Evolutionary conservation across 2,888 invertebrate species (phyloP).

Genomic region (Harpalus rufipes): DNA sequence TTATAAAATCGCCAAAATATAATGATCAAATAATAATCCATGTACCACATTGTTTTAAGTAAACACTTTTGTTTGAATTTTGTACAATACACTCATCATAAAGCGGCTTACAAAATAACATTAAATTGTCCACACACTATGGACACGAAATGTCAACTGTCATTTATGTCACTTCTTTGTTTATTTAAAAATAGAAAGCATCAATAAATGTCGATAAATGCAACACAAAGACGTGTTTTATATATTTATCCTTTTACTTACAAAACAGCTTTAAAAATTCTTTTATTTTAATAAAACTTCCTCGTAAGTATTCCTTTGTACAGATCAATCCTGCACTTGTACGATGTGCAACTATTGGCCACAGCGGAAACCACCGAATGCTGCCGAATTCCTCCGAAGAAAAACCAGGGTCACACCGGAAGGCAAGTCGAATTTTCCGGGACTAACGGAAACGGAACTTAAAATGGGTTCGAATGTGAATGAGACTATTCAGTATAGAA

Average conservation of each 20-base stretch:
- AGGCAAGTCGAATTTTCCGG: slow-evolving; percentile 45
- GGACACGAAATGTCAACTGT: slow-evolving; percentile 1
- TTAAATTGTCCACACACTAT: slow-evolving; percentile 7
- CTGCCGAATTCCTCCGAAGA: slow-evolving; percentile 8
- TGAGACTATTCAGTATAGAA: neutral
- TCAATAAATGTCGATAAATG: slow-evolving; percentile 4
- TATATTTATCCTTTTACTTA: neutral
- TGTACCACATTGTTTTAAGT: neutral
- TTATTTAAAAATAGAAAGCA: neutral
- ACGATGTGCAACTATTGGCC: slow-evolving; percentile 4
- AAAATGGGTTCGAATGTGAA: neutral
- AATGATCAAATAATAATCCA: neutral
- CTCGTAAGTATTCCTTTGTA: neutral
- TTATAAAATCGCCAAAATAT: neutral
- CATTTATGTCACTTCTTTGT: slow-evolving; percentile 12
- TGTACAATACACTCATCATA: neutral
- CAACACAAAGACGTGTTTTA: neutral
- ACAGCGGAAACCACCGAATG: slow-evolving; percentile 4
- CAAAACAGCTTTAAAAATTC: neutral
- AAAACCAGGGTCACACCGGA: slow-evolving; percentile 19
- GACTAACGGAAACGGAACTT: slow-evolving; percentile 30
- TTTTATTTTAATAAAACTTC: slow-evolving; percentile 4
- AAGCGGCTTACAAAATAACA: slow-evolving; percentile 29
- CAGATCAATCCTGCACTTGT: slow-evolving; percentile 17
- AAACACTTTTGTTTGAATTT: neutral